Percentiles rank a stretch among this genome's conserved stretches.
Evolutionary conservation across 2,888 invertebrate species (phyloP).

Genomic region (Petrolisthes cinctipes): DNA sequence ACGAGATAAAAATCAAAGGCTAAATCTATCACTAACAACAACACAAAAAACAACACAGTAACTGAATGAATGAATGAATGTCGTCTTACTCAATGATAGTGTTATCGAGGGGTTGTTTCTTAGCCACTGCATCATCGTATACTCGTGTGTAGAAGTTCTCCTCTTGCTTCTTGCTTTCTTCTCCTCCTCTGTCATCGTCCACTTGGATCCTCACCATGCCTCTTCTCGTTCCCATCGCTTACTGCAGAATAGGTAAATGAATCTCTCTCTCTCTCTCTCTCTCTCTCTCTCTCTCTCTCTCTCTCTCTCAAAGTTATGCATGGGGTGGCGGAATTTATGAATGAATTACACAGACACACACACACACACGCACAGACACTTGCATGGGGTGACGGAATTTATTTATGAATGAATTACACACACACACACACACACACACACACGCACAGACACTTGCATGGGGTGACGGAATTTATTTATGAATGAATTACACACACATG

Average conservation of each 20-base stretch:
- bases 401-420: too few species aligned
- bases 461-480: too few species aligned
- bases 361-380: too few species aligned
- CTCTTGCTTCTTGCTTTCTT: background rate
- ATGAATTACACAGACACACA: too few species aligned
- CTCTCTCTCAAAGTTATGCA: too few species aligned
- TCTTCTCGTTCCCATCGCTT: background rate
- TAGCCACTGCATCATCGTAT: constrained; percentile 42
- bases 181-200: background rate
- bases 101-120: constrained; percentile 37
- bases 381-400: too few species aligned
- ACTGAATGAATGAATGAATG: background rate
- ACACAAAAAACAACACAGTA: background rate
- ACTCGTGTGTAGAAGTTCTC: constrained; percentile 47
- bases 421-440: too few species aligned
- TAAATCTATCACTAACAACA: too few species aligned
- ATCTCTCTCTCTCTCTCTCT: constrained; percentile 9
- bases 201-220: background rate
- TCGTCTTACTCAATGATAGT: constrained; percentile 41
- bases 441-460: too few species aligned
- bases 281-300: background rate
- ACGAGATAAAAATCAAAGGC: too few species aligned
- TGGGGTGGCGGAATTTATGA: too few species aligned
- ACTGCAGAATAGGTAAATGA: background rate
- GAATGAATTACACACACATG: too few species aligned